phyloP scores from a whole-genome alignment of 1,140 invertebrate genomes.

The Aphidius gifuensis region DNA sequence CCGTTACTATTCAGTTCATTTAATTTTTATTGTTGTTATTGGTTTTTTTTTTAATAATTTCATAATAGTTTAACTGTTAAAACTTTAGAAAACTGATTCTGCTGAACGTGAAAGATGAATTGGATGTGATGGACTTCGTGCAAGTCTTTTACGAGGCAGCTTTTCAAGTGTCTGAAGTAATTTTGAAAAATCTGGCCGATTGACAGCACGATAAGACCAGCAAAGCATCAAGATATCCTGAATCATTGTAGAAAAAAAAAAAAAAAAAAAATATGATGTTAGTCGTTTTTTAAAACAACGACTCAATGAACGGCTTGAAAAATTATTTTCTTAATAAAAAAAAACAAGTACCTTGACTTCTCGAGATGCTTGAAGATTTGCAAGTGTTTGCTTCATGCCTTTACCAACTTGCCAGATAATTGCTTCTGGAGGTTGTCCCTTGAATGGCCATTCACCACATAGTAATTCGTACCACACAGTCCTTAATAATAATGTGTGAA shows the following conservation, averaged over 20 bases:
- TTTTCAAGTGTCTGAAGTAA: constrained; percentile 83
- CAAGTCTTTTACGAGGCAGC: constrained; percentile 89
- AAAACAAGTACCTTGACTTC: constrained; percentile 84
- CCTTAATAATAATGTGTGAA: constrained; percentile 54
- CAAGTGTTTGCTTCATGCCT: constrained; percentile 93
- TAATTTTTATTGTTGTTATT: too few species aligned
- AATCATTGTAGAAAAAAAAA: constrained; percentile 38
- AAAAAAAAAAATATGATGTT: not conserved
- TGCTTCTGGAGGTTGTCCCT: constrained; percentile 85
- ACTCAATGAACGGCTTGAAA: too few species aligned
- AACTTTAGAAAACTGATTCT: constrained; percentile 80
- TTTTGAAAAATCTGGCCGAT: constrained; percentile 86
- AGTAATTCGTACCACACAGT: constrained; percentile 99
- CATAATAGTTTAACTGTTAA: not conserved
- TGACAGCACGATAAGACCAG: constrained; percentile 82
- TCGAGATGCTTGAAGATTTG: constrained; percentile 88
- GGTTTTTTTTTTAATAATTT: too few species aligned
- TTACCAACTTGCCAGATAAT: constrained; percentile 98
- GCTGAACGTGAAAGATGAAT: constrained; percentile 89
- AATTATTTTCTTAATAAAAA: too few species aligned
- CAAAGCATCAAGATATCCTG: constrained; percentile 96
- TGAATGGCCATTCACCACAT: constrained; percentile 95
- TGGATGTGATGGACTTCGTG: constrained; percentile 95
- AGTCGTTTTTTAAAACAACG: too few species aligned
- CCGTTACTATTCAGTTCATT: too few species aligned